Percentiles rank a stretch among this genome's conserved stretches.
Conservation (phyloP, 2,113 vertebrate genomes). For the Otolemur garnettii region DNA sequence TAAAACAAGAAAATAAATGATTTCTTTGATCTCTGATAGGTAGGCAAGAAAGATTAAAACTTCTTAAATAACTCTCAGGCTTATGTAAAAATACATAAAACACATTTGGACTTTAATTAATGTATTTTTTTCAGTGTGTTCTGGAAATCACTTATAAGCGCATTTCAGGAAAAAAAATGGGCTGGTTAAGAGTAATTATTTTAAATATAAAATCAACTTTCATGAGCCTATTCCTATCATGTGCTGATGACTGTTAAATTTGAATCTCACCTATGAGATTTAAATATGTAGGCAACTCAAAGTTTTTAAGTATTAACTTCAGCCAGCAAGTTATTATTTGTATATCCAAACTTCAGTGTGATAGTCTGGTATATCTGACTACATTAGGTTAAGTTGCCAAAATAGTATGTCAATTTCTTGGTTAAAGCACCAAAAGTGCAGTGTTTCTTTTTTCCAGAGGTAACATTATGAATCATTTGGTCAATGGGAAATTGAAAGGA, state of each 20-base stretch:
- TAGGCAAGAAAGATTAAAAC: background rate
- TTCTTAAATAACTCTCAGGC: background rate
- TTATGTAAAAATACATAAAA: background rate
- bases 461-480: background rate
- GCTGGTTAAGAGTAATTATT: background rate
- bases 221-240: background rate
- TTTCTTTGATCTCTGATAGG: background rate
- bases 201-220: background rate
- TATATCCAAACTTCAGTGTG: background rate
- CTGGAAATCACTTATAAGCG: background rate
- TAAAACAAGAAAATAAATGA: constrained; percentile 17
- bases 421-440: background rate
- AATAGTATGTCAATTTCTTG: background rate
- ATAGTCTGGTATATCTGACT: background rate
- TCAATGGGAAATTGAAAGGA: background rate
- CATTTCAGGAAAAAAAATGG: background rate
- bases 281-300: background rate
- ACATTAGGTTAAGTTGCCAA: background rate
- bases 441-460: background rate
- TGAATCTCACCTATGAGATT: background rate
- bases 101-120: background rate
- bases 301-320: background rate
- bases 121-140: background rate
- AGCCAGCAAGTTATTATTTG: background rate
- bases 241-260: background rate